Evolutionary conservation across 2,888 invertebrate genomes (phyloP).

Genomic region (Drosophila emarginata): DNA sequence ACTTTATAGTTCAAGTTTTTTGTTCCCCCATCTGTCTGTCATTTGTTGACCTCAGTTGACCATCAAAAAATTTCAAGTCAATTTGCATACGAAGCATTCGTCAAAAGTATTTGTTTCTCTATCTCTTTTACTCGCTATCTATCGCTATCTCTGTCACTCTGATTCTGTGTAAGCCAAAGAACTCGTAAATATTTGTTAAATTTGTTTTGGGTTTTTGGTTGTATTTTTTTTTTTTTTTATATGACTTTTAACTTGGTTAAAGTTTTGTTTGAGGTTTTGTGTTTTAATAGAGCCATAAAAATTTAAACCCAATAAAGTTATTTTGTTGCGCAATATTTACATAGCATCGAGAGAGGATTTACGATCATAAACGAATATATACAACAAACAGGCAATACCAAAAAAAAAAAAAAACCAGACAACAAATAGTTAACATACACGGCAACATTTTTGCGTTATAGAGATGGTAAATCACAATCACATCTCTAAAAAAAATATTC

Average conservation of each 20-base stretch:
- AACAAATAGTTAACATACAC: not conserved
- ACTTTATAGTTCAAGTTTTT: conserved; percentile 70
- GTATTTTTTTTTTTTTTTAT: conserved; percentile 32
- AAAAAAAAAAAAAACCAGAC: not conserved
- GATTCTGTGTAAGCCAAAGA: conserved; percentile 27
- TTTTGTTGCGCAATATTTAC: conserved; percentile 69
- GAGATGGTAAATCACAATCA: conserved; percentile 6
- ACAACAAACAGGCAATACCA: conserved; percentile 4
- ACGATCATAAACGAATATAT: conserved; percentile 50
- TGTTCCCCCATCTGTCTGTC: conserved; percentile 1
- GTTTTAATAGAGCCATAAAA: conserved; percentile 66
- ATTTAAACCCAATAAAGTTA: conserved; percentile 56
- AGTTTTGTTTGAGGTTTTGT: conserved; percentile 18
- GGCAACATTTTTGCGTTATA: not conserved
- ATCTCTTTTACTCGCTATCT: not conserved
- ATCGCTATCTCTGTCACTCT: not conserved
- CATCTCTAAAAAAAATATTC: conserved; percentile 22
- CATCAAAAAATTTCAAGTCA: conserved; percentile 28
- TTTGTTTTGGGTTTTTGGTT: conserved; percentile 3
- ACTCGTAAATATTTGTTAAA: conserved; percentile 60
- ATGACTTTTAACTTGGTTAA: conserved; percentile 35
- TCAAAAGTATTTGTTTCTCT: conserved; percentile 26
- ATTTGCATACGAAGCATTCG: conserved; percentile 45
- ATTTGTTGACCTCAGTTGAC: conserved; percentile 34
- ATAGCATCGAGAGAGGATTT: conserved; percentile 46